phyloP scores from a whole-genome alignment of 2,888 invertebrate species.

The Rhyacophila evoluta region DNA sequence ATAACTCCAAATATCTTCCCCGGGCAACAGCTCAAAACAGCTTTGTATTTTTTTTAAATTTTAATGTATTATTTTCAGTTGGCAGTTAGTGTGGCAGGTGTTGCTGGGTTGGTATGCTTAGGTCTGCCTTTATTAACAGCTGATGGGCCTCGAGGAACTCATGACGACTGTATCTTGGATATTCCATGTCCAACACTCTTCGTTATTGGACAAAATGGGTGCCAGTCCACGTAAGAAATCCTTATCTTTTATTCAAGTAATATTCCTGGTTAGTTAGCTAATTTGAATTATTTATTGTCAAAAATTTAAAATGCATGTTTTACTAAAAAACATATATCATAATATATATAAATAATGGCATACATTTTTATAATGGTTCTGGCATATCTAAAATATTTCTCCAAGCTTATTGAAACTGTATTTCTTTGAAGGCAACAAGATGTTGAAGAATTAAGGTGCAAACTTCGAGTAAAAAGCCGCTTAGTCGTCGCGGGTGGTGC shows the following conservation, averaged over 20 bases:
- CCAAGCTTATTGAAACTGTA: too few species aligned
- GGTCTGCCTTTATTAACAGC: constrained; percentile 77
- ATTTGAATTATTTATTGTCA: too few species aligned
- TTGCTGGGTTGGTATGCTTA: constrained; percentile 75
- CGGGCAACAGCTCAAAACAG: too few species aligned
- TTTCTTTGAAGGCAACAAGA: constrained; percentile 69
- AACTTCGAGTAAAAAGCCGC: constrained; percentile 72
- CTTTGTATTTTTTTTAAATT: too few species aligned
- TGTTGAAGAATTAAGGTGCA: constrained; percentile 72
- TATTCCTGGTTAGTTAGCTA: too few species aligned
- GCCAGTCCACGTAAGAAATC: constrained; percentile 56
- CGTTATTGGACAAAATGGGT: constrained; percentile 73
- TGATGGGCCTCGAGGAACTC: constrained; percentile 74
- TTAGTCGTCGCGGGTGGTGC: constrained; percentile 77
- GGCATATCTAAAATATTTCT: too few species aligned
- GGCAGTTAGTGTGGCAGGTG: constrained; percentile 57
- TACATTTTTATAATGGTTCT: too few species aligned
- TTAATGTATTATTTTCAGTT: constrained; percentile 45
- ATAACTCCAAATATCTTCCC: too few species aligned
- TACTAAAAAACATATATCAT: too few species aligned
- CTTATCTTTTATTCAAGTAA: not conserved
- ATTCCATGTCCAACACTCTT: constrained; percentile 73
- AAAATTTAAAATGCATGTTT: too few species aligned
- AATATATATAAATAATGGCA: too few species aligned
- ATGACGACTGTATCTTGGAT: constrained; percentile 74